phyloP scores from a whole-genome alignment of 2,113 vertebrate species.

The Cricetomys ansorgei region DNA sequence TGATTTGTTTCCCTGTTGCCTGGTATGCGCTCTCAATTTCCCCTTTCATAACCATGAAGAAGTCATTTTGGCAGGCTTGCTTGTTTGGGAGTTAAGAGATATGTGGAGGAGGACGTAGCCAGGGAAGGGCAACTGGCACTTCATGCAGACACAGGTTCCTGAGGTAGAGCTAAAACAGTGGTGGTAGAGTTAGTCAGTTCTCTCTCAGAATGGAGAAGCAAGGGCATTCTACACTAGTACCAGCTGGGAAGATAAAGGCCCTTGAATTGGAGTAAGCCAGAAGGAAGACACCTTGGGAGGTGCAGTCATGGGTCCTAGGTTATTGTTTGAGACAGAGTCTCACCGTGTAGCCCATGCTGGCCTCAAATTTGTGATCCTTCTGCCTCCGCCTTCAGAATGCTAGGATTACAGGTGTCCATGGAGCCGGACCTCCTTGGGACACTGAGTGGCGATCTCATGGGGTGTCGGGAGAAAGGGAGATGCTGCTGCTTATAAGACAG shows the following conservation, averaged over 20 bases:
- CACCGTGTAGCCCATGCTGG: not conserved
- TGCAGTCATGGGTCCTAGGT: not conserved
- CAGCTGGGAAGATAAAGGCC: not conserved
- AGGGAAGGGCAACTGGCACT: not conserved
- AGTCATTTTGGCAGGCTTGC: not conserved
- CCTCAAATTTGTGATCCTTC: not conserved
- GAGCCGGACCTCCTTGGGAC: not conserved
- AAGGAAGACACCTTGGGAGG: not conserved
- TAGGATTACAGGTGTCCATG: not conserved
- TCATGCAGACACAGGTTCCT: constrained; percentile 6
- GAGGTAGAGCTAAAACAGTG: not conserved
- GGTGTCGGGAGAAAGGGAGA: not conserved
- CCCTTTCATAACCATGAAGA: constrained; percentile 36
- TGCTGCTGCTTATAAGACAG: not conserved
- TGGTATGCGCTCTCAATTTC: constrained; percentile 18
- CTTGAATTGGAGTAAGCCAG: not conserved
- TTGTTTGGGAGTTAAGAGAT: not conserved
- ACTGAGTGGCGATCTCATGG: not conserved
- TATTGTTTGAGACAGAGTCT: not conserved
- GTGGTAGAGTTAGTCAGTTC: not conserved
- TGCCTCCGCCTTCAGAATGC: not conserved
- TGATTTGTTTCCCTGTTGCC: not conserved
- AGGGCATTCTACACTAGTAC: not conserved
- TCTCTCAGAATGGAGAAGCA: constrained; percentile 13
- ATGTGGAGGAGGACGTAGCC: not conserved